Conservation (phyloP, 2,888 invertebrate genomes). For the Torymus auratus region DNA sequence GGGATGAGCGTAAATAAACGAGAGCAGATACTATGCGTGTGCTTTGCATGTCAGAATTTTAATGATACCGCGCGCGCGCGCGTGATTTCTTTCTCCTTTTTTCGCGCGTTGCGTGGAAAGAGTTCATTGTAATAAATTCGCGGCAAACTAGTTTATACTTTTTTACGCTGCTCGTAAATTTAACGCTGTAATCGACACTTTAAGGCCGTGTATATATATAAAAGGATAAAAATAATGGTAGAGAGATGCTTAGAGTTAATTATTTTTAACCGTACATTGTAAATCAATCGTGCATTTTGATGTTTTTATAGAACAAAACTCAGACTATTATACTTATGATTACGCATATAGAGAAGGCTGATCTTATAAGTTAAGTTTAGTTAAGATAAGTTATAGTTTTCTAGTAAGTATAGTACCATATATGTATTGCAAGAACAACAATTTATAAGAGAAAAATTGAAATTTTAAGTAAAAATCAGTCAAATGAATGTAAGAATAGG, state of each 20-base stretch:
- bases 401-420: too few species aligned
- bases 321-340: neutral
- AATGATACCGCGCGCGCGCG: slow-evolving; percentile 11
- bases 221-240: slow-evolving; percentile 13
- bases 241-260: slow-evolving; percentile 15
- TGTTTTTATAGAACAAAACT: slow-evolving; percentile 23
- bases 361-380: too few species aligned
- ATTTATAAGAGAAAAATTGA: too few species aligned
- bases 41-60: slow-evolving; percentile 47
- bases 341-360: too few species aligned
- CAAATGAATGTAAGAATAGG: too few species aligned
- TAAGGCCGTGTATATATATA: neutral
- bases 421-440: too few species aligned
- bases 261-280: slow-evolving; percentile 24
- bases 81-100: neutral
- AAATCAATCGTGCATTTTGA: slow-evolving; percentile 6
- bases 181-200: slow-evolving; percentile 16
- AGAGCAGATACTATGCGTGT: slow-evolving; percentile 20
- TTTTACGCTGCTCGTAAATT: slow-evolving; percentile 43
- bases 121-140: slow-evolving; percentile 30
- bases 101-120: neutral
- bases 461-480: too few species aligned
- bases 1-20: slow-evolving; percentile 29
- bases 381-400: too few species aligned
- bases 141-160: slow-evolving; percentile 42